Base-by-base conservation (phyloP, 2,797 vertebrate genomes). In the Glyptemys insculpta region DNA sequence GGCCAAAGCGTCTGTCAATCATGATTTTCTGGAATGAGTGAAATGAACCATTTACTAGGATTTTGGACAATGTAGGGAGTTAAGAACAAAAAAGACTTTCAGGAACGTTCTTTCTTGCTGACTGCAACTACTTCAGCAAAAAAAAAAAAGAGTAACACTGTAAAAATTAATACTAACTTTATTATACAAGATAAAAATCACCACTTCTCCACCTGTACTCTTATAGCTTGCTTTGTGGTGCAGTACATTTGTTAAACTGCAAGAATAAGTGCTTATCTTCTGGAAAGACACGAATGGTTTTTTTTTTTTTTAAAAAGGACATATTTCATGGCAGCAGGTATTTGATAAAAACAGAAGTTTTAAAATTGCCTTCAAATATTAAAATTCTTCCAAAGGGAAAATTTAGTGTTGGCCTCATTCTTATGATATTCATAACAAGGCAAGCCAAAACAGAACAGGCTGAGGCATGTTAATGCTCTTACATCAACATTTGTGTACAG, bases 111-210 rank as follows among this genome's bases (percentile, higher is more conserved):
- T 19, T 57, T 97, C 94, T 97, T 97, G 95, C 98, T 80, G 89
- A 96, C 91, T 96, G 98, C 98, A 62, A 97, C 97, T 97, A 98
- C 97, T 96, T 97, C 97, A 97, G 97, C 98, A 97, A 54, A 98
- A 98, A 97, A 54, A 98, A 98, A 97, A 98, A 98, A 97, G 96
- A 97, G 93, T 93, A 96, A 97, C 94, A 95, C 98, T 92, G 98
- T 95, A 98, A 98, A 98, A 98, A 97, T 97, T 98, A 98, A 99
- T 98, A 98, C 98, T 98, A 98, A 98, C 98, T 98, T 98, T 97
- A 98, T 98, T 98, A 97, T 93, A 98, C 97, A 97, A 98, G 94
- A 98, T 97, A 97, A 80, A 78, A 78, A 98, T 97, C 97, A 97
- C 98, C 98, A 98, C 98, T 98, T 98, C 98, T 98, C 97, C 96